Conservation (phyloP, 1,140 invertebrate species). For the Solenopsis fugax region DNA sequence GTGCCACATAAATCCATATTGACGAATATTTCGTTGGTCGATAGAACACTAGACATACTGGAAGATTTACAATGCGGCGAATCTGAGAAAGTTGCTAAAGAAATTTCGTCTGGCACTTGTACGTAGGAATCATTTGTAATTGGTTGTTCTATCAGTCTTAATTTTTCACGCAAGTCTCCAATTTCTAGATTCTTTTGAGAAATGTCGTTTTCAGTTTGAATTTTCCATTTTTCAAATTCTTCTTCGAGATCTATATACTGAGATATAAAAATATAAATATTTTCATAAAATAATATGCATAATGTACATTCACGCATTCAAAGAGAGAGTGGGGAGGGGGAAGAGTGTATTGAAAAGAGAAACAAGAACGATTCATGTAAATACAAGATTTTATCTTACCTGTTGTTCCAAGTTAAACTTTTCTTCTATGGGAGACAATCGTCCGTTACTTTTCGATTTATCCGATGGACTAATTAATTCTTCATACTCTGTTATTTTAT, state of each 20-base stretch:
- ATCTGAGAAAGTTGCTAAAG: slow-evolving; percentile 15
- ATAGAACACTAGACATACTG: slow-evolving; percentile 61
- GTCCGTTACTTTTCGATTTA: slow-evolving; percentile 85
- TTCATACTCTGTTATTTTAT: slow-evolving; percentile 93
- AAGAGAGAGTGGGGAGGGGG: not conserved
- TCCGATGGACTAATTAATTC: slow-evolving; percentile 89
- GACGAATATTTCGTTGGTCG: slow-evolving; percentile 46
- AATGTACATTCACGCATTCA: not conserved
- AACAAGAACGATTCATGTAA: not conserved
- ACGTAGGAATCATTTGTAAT: slow-evolving; percentile 74
- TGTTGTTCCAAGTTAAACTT: slow-evolving; percentile 91
- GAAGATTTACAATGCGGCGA: slow-evolving; percentile 69
- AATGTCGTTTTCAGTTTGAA: slow-evolving; percentile 84
- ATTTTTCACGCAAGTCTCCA: slow-evolving; percentile 85
- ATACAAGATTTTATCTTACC: slow-evolving; percentile 75
- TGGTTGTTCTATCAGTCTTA: slow-evolving; percentile 71
- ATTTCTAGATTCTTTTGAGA: slow-evolving; percentile 87
- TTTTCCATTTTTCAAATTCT: slow-evolving; percentile 89
- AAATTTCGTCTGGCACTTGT: slow-evolving; percentile 79
- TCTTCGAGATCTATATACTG: slow-evolving; percentile 91
- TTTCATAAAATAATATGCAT: not conserved
- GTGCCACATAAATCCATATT: slow-evolving; percentile 50
- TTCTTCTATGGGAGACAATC: slow-evolving; percentile 92
- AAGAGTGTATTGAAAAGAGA: no score
- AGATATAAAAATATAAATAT: slow-evolving; percentile 52